phyloP scores from a whole-genome alignment of 2,888 invertebrate species.

The Opisthograptis luteolata region DNA sequence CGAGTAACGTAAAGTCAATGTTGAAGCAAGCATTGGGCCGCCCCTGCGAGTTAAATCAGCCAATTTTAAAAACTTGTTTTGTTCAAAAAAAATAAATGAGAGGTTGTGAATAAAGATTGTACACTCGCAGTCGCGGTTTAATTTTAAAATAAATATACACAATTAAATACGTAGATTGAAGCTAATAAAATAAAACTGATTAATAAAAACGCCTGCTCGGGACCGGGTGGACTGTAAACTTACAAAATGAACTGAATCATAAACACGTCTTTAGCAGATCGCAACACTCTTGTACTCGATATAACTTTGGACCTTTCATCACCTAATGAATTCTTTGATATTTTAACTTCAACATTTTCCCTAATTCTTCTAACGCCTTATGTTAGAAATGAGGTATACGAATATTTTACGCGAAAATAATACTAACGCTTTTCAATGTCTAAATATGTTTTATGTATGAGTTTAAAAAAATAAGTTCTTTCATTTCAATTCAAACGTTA shows the following conservation, averaged over 20 bases:
- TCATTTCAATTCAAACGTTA: too few relatives aligned
- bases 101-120: constrained; percentile 79
- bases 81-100: constrained; percentile 55
- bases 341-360: constrained; percentile 4
- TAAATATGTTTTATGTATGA: too few relatives aligned
- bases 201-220: constrained; percentile 69
- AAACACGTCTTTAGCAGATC: neutral
- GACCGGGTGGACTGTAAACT: constrained; percentile 69
- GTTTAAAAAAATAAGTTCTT: too few relatives aligned
- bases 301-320: neutral
- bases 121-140: constrained; percentile 63
- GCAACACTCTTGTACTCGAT: neutral
- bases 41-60: constrained; percentile 65
- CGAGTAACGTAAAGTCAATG: constrained; percentile 66
- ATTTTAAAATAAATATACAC: constrained; percentile 66
- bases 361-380: constrained; percentile 1
- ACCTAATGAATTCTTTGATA: neutral
- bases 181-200: constrained; percentile 55
- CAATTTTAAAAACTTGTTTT: constrained; percentile 77
- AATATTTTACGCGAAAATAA: too few relatives aligned
- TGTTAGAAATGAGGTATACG: neutral
- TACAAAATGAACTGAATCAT: constrained; percentile 58
- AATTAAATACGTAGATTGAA: constrained; percentile 65
- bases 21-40: constrained; percentile 57
- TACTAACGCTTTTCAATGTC: too few relatives aligned